Conservation (phyloP, 2,113 vertebrate species). For the Noturus placidus region DNA sequence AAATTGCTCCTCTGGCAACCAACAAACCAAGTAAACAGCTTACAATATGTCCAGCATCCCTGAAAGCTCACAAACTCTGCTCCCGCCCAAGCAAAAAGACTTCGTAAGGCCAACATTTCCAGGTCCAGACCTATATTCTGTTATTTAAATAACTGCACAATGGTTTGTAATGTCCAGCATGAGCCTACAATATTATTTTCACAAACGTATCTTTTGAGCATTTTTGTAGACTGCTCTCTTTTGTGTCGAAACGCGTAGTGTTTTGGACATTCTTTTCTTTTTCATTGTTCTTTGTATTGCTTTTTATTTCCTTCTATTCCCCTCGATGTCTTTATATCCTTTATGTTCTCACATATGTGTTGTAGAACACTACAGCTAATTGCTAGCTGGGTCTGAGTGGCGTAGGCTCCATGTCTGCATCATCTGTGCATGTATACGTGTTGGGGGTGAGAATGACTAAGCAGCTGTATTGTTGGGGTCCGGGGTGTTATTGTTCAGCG, state of each 20-base stretch:
- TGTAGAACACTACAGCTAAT: slow-evolving; percentile 26
- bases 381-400: slow-evolving; percentile 3
- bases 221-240: not conserved
- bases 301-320: not conserved
- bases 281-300: not conserved
- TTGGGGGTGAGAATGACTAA: slow-evolving; percentile 50
- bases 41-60: slow-evolving; percentile 63
- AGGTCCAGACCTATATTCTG: not conserved
- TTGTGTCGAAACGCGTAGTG: too few species aligned
- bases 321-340: not conserved
- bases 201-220: not conserved
- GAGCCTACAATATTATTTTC: not conserved
- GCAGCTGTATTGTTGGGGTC: slow-evolving; percentile 57
- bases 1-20: slow-evolving; percentile 70
- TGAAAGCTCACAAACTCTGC: slow-evolving; percentile 52
- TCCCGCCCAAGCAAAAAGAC: slow-evolving; percentile 12
- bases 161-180: not conserved
- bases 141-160: not conserved
- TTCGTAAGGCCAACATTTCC: not conserved
- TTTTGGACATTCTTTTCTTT: not conserved
- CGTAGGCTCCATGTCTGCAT: slow-evolving; percentile 11
- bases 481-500: slow-evolving; percentile 60
- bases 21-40: slow-evolving; percentile 69
- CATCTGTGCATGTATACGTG: slow-evolving; percentile 36
- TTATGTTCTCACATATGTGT: not conserved